These are phyloP conservation scores for Harpegnathos saltator DNA, from an alignment of 1,140 invertebrate genomes.

Conservation along the genomic window DNA sequence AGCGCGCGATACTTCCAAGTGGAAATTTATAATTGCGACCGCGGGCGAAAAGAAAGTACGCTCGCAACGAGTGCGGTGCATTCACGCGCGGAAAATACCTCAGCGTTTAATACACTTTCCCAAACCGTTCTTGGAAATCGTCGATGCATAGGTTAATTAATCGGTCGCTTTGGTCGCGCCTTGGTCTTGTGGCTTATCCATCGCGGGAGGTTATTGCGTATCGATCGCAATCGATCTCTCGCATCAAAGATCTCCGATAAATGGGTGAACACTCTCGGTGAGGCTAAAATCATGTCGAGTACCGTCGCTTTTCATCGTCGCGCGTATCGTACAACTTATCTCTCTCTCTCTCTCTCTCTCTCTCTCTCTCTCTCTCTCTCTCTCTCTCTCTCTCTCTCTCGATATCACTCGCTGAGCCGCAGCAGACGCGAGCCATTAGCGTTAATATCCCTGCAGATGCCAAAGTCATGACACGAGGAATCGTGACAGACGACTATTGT, in stretches of 20 bases:
- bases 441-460: constrained; percentile 19
- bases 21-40: constrained; percentile 55
- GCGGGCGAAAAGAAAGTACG: constrained; percentile 35
- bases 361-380: no score
- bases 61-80: constrained; percentile 40
- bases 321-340: not conserved
- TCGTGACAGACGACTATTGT: not conserved
- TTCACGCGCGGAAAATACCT: constrained; percentile 14
- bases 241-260: no score
- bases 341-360: no score
- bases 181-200: no score
- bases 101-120: constrained; percentile 11
- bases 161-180: no score
- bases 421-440: not conserved
- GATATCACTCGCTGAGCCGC: not conserved
- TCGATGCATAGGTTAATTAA: no score
- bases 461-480: constrained; percentile 9
- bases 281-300: no score
- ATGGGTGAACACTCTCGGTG: no score
- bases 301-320: not conserved
- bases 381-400: no score
- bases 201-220: no score
- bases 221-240: no score
- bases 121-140: not conserved
- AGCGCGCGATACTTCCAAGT: constrained; percentile 46